Percentiles rank a stretch among this genome's conserved stretches.
Evolutionary conservation across 2,888 invertebrate genomes (phyloP).

Genomic region (Stenodema calcarata): DNA sequence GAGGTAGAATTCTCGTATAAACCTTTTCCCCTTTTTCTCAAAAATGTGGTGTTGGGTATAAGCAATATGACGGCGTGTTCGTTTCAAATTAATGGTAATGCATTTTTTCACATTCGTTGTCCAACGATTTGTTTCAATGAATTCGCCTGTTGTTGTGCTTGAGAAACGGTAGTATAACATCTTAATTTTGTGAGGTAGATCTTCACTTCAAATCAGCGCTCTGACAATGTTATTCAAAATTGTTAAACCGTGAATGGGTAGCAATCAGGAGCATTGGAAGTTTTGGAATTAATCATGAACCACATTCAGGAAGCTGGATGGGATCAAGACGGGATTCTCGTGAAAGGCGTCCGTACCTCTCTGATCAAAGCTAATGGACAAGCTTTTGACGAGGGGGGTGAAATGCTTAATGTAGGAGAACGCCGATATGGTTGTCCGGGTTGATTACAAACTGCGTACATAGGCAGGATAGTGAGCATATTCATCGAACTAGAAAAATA

Average conservation of each 20-base stretch:
- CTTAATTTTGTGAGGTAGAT: background rate
- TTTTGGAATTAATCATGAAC: slow-evolving; percentile 25
- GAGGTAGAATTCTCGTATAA: no score
- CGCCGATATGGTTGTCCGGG: background rate
- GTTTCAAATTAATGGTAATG: no score
- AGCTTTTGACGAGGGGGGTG: background rate
- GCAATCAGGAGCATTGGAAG: background rate
- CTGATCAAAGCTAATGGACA: background rate
- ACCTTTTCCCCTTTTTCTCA: no score
- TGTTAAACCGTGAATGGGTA: background rate
- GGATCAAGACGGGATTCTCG: background rate
- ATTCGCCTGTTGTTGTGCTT: background rate
- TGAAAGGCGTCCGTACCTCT: background rate
- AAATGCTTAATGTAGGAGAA: background rate
- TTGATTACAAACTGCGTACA: background rate
- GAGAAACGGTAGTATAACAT: background rate
- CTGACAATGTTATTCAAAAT: slow-evolving; percentile 17
- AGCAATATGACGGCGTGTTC: no score
- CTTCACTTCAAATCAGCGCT: background rate
- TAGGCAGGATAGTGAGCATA: no score
- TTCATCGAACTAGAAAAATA: no score
- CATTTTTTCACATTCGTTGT: background rate
- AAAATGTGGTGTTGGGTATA: no score
- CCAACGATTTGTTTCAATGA: background rate
- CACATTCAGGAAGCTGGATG: slow-evolving; percentile 8